These are phyloP conservation scores for Lepidurus arcticus DNA, from an alignment of 1,140 invertebrate genomes.

Conservation along the genomic window DNA sequence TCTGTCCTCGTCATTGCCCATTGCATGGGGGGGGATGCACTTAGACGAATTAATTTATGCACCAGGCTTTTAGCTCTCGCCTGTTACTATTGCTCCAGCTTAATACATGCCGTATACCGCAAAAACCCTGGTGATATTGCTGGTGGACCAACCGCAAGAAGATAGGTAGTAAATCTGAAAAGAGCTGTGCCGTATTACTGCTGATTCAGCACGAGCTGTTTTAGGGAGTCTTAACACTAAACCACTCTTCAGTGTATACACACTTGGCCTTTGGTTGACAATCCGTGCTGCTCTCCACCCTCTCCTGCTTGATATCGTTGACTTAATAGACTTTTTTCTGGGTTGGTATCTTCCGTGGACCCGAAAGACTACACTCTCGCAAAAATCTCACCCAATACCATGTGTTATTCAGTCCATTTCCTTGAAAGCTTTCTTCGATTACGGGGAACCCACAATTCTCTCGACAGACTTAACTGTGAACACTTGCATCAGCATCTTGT, in stretches of 20 bases:
- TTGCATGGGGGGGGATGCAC: not conserved
- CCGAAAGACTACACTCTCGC: not conserved
- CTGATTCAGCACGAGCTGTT: constrained; percentile 4
- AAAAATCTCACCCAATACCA: not conserved
- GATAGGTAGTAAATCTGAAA: constrained; percentile 20
- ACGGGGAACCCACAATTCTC: not conserved
- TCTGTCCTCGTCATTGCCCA: not conserved
- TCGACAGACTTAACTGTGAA: not conserved
- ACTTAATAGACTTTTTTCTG: not conserved
- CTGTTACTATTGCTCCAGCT: not conserved
- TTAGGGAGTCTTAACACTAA: not conserved
- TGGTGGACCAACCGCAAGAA: not conserved
- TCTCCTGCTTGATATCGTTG: not conserved
- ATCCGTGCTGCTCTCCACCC: not conserved
- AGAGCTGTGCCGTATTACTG: constrained; percentile 1
- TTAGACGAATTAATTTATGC: constrained; percentile 22
- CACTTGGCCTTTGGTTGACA: not conserved
- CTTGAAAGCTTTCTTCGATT: constrained; percentile 19
- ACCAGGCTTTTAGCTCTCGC: constrained; percentile 14
- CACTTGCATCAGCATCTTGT: constrained; percentile 9
- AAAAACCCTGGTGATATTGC: not conserved
- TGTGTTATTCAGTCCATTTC: constrained; percentile 19
- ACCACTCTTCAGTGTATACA: constrained; percentile 10
- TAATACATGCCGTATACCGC: not conserved
- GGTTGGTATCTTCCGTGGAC: too few relatives aligned